Evolutionary conservation across 2,113 vertebrate genomes (phyloP).

Genomic region (Pseudorectes ferrugineus): DNA sequence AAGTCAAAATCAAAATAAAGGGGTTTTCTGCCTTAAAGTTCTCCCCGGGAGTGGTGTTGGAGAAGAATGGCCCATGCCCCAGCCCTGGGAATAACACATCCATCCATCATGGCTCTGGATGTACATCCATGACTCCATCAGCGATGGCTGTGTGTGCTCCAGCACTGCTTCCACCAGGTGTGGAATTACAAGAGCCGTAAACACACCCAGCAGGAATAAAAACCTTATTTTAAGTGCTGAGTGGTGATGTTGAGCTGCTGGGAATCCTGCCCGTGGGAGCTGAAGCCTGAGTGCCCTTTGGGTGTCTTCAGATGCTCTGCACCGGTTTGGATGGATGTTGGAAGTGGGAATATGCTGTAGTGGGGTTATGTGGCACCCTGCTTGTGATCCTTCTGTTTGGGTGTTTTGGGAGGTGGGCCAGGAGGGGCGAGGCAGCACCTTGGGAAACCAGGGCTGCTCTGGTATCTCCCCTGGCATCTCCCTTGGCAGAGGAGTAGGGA

Average conservation of each 20-base stretch:
- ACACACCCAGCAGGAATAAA: neutral
- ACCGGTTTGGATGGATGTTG: accelerated
- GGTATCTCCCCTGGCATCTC: neutral
- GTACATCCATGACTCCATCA: accelerated
- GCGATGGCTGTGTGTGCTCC: neutral
- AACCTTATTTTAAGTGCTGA: neutral
- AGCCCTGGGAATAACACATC: neutral
- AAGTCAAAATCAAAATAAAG: neutral
- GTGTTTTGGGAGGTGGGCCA: neutral
- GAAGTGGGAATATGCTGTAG: neutral
- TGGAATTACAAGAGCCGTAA: neutral
- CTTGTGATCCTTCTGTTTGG: neutral
- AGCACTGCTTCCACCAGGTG: neutral
- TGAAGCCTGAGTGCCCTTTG: neutral
- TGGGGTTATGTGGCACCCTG: neutral
- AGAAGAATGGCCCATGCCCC: neutral
- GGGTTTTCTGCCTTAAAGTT: neutral
- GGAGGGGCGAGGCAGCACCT: neutral
- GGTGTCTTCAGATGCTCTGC: neutral
- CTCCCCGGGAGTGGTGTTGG: neutral
- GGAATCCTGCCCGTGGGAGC: neutral
- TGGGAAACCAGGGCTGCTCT: neutral
- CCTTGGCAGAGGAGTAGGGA: neutral
- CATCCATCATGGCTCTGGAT: accelerated
- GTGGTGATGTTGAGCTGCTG: neutral